These are phyloP conservation scores for Chiloscyllium plagiosum DNA, from an alignment of 2,113 vertebrate genomes.

Conservation along the genomic window DNA sequence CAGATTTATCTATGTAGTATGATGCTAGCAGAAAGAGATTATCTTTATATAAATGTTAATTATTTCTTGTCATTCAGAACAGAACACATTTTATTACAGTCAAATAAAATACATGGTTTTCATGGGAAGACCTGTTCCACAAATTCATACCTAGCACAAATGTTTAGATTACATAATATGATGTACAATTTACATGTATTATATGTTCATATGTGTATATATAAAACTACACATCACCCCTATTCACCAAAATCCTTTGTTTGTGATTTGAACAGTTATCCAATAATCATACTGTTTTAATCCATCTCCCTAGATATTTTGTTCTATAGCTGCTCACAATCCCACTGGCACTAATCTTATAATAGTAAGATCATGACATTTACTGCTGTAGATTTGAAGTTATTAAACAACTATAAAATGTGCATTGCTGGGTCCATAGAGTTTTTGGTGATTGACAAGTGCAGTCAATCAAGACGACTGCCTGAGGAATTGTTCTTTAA, in stretches of 20 bases:
- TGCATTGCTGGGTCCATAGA: slow-evolving; percentile 11
- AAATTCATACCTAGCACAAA: not conserved
- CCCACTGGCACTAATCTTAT: slow-evolving; percentile 24
- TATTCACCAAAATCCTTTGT: not conserved
- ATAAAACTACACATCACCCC: not conserved
- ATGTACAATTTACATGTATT: not conserved
- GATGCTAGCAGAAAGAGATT: not conserved
- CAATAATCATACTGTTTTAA: slow-evolving; percentile 28
- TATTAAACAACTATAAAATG: slow-evolving; percentile 34
- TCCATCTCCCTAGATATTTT: not conserved
- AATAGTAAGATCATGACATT: slow-evolving; percentile 33
- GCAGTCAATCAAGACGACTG: slow-evolving; percentile 26
- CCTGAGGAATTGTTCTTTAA: slow-evolving; percentile 33
- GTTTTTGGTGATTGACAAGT: slow-evolving; percentile 33
- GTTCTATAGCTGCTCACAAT: not conserved
- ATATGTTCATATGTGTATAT: not conserved
- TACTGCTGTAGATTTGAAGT: slow-evolving; percentile 28
- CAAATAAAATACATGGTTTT: not conserved
- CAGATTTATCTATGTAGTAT: not conserved
- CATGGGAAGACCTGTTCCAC: not conserved
- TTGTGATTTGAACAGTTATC: slow-evolving; percentile 24
- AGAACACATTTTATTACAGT: not conserved
- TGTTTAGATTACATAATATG: not conserved
- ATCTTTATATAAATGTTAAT: not conserved
- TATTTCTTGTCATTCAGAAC: not conserved